Percentiles rank a stretch among this genome's conserved stretches.
phyloP scores from a whole-genome alignment of 2,113 vertebrate genomes.

The Gambusia holbrooki region DNA sequence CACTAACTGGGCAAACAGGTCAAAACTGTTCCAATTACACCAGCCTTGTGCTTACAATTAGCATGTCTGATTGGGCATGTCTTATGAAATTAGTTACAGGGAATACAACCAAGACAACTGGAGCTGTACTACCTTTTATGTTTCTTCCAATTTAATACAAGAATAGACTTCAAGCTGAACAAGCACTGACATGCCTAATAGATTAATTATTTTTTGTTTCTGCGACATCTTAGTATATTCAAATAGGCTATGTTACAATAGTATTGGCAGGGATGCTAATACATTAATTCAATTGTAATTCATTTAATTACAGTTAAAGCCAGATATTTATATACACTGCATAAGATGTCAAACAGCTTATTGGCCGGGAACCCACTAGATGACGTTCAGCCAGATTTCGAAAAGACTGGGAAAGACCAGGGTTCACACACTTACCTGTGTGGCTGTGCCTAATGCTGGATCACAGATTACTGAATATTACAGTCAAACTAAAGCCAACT shows the following conservation, averaged over 20 bases:
- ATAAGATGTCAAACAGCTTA: too few species aligned
- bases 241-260: neutral
- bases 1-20: slow-evolving; percentile 43
- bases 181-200: neutral
- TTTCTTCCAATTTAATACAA: neutral
- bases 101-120: slow-evolving; percentile 10
- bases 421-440: too few species aligned
- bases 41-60: slow-evolving; percentile 31
- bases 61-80: slow-evolving; percentile 18
- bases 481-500: too few species aligned
- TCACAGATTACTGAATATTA: too few species aligned
- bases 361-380: too few species aligned
- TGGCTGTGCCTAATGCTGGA: too few species aligned
- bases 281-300: too few species aligned
- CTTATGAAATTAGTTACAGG: slow-evolving; percentile 35
- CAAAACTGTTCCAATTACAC: slow-evolving; percentile 50
- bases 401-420: too few species aligned
- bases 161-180: neutral
- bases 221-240: neutral
- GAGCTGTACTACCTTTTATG: slow-evolving; percentile 1
- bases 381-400: too few species aligned
- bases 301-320: too few species aligned
- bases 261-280: too few species aligned
- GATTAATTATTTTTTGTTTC: slow-evolving; percentile 10
- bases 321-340: too few species aligned